Conservation (phyloP, 2,113 vertebrate genomes). For the Paralichthys olivaceus region DNA sequence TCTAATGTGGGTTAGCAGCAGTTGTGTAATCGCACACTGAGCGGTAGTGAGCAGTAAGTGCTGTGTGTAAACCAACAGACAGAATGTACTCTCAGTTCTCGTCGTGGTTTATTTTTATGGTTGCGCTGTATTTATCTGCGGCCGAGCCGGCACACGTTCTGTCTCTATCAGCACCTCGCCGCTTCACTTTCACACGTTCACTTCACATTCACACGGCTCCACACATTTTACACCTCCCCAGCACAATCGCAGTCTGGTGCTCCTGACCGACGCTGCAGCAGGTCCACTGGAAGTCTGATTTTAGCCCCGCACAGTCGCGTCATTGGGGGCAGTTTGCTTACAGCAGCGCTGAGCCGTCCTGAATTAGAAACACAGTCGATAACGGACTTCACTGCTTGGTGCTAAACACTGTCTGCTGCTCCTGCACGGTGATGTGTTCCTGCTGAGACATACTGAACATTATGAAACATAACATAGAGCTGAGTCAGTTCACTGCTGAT, state of each 20-base stretch:
- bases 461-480: too few relatives aligned
- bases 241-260: constrained; percentile 9
- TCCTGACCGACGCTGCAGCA: constrained; percentile 3
- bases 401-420: too few relatives aligned
- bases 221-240: constrained; percentile 46
- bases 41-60: too few relatives aligned
- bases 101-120: constrained; percentile 1
- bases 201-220: constrained; percentile 38
- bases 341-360: too few relatives aligned
- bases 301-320: neutral
- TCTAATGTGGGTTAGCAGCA: too few relatives aligned
- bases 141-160: neutral
- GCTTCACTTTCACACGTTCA: constrained; percentile 42
- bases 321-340: too few relatives aligned
- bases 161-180: neutral
- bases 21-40: too few relatives aligned
- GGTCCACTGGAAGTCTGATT: neutral
- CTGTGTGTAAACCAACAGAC: neutral
- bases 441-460: too few relatives aligned
- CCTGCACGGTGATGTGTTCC: too few relatives aligned
- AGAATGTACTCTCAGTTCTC: neutral
- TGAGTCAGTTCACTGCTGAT: too few relatives aligned
- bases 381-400: too few relatives aligned
- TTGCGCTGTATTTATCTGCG: constrained; percentile 8
- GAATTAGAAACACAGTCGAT: too few relatives aligned